Evolutionary conservation across 2,113 vertebrate genomes (phyloP).

Genomic region (Melospiza georgiana): DNA sequence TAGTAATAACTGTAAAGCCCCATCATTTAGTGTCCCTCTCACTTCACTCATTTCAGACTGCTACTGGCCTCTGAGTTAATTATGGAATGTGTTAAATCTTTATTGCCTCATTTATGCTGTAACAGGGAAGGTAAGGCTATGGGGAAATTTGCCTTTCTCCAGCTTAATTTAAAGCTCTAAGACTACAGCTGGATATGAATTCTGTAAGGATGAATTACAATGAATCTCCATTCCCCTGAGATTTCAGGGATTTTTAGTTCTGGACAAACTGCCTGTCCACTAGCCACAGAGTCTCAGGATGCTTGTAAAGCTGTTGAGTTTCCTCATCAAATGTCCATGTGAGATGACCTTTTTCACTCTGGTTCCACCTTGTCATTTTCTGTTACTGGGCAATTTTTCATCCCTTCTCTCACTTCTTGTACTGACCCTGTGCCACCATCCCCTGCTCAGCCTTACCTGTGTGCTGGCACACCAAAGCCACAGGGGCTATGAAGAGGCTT

Average conservation of each 20-base stretch:
- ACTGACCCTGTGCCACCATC: not conserved
- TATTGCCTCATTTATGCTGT: not conserved
- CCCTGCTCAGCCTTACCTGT: not conserved
- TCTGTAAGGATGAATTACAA: not conserved
- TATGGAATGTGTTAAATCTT: not conserved
- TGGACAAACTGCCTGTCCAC: not conserved
- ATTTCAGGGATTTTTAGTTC: not conserved
- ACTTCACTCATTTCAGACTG: not conserved
- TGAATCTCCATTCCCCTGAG: not conserved
- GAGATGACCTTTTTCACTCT: not conserved
- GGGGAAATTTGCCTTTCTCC: not conserved
- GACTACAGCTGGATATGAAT: not conserved
- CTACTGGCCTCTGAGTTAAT: slow-evolving; percentile 3
- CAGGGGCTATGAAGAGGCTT: not conserved
- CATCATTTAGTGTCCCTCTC: slow-evolving; percentile 3
- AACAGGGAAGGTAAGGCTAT: not conserved
- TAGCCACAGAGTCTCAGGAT: not conserved
- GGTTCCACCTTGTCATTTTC: not conserved
- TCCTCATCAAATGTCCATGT: not conserved
- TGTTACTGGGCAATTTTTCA: not conserved
- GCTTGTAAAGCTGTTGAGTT: not conserved
- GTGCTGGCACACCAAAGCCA: not conserved
- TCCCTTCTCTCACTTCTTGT: not conserved
- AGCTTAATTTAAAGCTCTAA: not conserved
- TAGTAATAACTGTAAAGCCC: not conserved